A percentile compares a stretch with the other conserved stretches of the same genome.
These are phyloP conservation scores for Galemys pyrenaicus DNA, from an alignment of 2,113 vertebrate species.

Conservation along the genomic window DNA sequence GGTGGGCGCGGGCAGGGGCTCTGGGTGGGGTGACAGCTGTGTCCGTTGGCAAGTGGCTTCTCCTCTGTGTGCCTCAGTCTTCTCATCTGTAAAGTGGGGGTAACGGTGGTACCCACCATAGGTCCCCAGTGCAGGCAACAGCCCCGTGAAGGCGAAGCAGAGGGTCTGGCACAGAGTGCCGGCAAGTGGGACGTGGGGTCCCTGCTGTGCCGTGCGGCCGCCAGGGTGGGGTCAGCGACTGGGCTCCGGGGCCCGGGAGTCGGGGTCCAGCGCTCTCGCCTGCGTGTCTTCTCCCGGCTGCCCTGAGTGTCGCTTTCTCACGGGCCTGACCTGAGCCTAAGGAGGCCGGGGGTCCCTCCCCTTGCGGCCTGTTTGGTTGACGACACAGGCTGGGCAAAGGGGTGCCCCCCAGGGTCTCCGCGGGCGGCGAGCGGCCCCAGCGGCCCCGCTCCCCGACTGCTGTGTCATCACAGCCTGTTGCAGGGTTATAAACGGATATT, in stretches of 20 bases:
- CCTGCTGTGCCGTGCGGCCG: too few relatives aligned
- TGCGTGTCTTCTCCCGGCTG: accelerated
- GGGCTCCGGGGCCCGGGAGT: not conserved
- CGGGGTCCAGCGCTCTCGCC: too few relatives aligned
- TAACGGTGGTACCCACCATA: accelerated
- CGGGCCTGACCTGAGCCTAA: accelerated
- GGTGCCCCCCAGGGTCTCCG: accelerated
- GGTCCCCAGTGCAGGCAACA: too few relatives aligned
- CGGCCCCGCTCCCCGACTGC: not conserved
- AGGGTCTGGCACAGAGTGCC: accelerated
- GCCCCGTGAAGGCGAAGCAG: accelerated
- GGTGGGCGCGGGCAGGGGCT: not conserved
- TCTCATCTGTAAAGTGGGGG: not conserved
- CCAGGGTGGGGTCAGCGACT: too few relatives aligned
- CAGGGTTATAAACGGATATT: slow-evolving; percentile 65
- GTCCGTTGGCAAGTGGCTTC: accelerated
- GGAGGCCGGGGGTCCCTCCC: not conserved
- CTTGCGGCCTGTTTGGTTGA: too few relatives aligned
- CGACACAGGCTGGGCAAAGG: accelerated
- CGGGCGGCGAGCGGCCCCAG: accelerated
- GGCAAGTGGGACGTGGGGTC: too few relatives aligned
- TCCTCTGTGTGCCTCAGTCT: not conserved
- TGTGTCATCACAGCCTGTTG: slow-evolving; percentile 47
- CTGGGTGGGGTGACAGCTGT: accelerated
- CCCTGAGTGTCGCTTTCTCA: not conserved